phyloP scores from a whole-genome alignment of 2,888 invertebrate species.

The Hyalella azteca region DNA sequence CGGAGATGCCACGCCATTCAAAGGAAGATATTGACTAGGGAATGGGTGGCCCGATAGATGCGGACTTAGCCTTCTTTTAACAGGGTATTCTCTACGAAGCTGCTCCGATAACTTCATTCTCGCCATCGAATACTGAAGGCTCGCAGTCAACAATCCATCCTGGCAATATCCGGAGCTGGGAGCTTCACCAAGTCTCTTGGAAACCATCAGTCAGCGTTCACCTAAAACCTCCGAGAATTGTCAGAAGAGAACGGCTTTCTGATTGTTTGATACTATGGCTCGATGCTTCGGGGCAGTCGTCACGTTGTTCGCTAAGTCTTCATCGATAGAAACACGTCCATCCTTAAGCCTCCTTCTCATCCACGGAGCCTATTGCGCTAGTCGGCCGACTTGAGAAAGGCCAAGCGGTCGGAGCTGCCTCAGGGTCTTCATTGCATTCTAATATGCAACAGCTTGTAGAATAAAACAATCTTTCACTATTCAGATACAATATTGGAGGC shows the following conservation, averaged over 20 bases:
- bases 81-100: neutral
- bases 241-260: constrained; percentile 25
- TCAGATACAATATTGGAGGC: too few relatives aligned
- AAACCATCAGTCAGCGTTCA: constrained; percentile 37
- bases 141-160: constrained; percentile 30
- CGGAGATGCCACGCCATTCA: neutral
- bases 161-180: constrained; percentile 25
- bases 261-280: constrained; percentile 25
- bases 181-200: constrained; percentile 23
- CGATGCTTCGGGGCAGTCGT: neutral
- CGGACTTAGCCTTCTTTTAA: neutral
- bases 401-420: too few relatives aligned
- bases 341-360: neutral
- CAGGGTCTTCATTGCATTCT: too few relatives aligned
- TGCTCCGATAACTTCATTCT: constrained; percentile 17
- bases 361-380: too few relatives aligned
- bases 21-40: neutral
- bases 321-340: constrained; percentile 26
- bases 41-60: neutral
- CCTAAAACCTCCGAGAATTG: constrained; percentile 28
- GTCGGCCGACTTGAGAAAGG: too few relatives aligned
- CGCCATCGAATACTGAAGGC: constrained; percentile 23
- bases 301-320: constrained; percentile 22
- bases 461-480: too few relatives aligned
- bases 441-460: too few relatives aligned